Evolutionary conservation across 2,113 vertebrate species (phyloP), one percentile per base, ranked within the genome.

Genomic region (Excalfactoria chinensis): DNA sequence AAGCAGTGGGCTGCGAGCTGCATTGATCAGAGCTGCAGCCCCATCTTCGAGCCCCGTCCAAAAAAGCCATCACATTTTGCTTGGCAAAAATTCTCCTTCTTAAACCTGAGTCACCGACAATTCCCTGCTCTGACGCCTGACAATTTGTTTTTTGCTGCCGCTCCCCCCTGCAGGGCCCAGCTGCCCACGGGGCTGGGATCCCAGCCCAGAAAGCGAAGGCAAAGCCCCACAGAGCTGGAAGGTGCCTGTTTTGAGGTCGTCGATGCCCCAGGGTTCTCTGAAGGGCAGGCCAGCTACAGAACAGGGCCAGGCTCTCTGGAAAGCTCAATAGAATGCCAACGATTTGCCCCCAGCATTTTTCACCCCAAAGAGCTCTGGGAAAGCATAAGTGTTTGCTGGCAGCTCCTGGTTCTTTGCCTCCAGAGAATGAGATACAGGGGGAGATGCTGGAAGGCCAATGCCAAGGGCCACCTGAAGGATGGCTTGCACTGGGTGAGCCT

Each of bases 11-110:
- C 41, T 53, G 70, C 43, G 35, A 4, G 6, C 55, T 53, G 82
- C 25, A 62, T 69, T 46, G 19, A 79, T 35, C 41, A 32, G 12
- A 86, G 43, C 67, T 53, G 46, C 67, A 80, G 40, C 51, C 43
- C 49, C 0, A 0, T 35, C 90, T 93, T 73, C 76, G 25, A 73
- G 26, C 74, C 74, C 62, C 6, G 4, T 93, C 95, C 69, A 89
- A 86, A 84, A 95, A 90, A 87, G 34, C 63, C 46, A 90, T 87
- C 80, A 75, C 53, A 83, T 95, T 90, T 84, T 71, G 41, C 83
- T 66, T 76, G 80, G 74, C 80, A 77, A 89, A 90, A 70, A 49
- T n/a, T n/a, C 44, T 44, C 74, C 46, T 87, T 59, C 26, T 64
- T 64, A 84, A 89, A 73, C n/a, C 76, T 67, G 79, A 89, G 73